A percentile compares a stretch with the other conserved stretches of the same genome.
Conservation (phyloP, 1,140 invertebrate species). For the Pollicipes pollicipes region DNA sequence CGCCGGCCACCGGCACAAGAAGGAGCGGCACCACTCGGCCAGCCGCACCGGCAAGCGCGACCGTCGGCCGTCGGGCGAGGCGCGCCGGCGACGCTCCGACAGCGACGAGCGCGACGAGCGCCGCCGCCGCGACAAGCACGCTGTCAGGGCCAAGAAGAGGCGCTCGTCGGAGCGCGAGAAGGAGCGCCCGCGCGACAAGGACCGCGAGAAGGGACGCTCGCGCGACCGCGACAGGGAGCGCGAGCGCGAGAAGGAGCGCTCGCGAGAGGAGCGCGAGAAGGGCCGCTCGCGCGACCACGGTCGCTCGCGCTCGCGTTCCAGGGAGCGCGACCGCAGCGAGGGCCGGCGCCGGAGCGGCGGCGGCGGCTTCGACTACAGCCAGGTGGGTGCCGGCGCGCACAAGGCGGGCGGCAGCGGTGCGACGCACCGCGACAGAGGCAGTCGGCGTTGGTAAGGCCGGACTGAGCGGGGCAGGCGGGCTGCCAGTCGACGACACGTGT, state of each 20-base stretch:
- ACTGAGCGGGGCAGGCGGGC: too few species aligned
- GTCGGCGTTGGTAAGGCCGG: neutral
- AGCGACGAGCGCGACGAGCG: neutral
- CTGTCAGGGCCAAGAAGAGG: neutral
- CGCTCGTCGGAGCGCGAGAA: neutral
- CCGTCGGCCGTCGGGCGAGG: neutral
- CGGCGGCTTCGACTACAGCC: neutral
- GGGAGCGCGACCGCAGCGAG: neutral
- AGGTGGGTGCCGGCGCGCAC: neutral
- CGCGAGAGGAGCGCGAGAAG: neutral
- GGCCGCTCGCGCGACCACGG: neutral
- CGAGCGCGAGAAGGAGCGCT: neutral
- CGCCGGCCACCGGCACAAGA: neutral
- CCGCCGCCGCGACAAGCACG: neutral
- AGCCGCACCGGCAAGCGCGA: neutral
- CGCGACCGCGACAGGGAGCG: neutral
- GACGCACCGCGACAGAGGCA: neutral
- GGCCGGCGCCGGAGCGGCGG: too few species aligned
- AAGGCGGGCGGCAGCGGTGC: too few species aligned
- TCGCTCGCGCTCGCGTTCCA: neutral
- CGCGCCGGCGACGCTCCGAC: neutral
- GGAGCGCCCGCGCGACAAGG: neutral
- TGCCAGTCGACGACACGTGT: too few species aligned
- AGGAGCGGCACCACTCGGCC: neutral
- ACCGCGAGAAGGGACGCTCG: neutral